Conservation (phyloP, 2,113 vertebrate species). For the Lontra canadensis region DNA sequence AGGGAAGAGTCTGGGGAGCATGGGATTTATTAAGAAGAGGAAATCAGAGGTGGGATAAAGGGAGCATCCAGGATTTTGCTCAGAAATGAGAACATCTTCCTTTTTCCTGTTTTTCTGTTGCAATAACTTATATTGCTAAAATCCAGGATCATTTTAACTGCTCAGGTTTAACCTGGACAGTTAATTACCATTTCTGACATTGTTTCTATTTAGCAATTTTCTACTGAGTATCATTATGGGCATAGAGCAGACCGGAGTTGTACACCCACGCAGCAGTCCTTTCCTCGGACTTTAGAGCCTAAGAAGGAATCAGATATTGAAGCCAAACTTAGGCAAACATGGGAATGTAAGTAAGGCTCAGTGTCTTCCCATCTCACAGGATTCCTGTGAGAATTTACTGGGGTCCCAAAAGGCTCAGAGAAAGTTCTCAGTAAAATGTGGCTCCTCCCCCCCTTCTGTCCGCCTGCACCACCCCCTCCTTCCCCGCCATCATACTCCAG, state of each 20-base stretch:
- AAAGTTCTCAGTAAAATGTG: background rate
- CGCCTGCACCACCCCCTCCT: background rate
- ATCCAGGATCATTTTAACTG: background rate
- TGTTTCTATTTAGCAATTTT: background rate
- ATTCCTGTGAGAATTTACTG: background rate
- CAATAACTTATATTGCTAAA: background rate
- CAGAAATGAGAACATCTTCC: background rate
- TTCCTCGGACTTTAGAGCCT: background rate
- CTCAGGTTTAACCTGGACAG: background rate
- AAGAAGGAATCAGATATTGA: background rate
- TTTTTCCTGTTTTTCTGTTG: constrained; percentile 20
- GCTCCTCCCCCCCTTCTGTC: background rate
- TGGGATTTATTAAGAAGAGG: background rate
- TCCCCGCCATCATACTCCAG: background rate
- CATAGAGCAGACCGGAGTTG: background rate
- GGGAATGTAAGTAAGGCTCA: background rate
- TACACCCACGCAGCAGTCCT: background rate
- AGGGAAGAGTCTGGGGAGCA: background rate
- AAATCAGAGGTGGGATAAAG: background rate
- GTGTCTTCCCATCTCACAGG: background rate
- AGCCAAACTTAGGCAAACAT: background rate
- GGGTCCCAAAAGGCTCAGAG: background rate
- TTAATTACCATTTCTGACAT: background rate
- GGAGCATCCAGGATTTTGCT: background rate
- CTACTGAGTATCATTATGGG: too few relatives aligned